Conservation (phyloP, 2,113 vertebrate genomes). For the Peucedramus taeniatus region DNA sequence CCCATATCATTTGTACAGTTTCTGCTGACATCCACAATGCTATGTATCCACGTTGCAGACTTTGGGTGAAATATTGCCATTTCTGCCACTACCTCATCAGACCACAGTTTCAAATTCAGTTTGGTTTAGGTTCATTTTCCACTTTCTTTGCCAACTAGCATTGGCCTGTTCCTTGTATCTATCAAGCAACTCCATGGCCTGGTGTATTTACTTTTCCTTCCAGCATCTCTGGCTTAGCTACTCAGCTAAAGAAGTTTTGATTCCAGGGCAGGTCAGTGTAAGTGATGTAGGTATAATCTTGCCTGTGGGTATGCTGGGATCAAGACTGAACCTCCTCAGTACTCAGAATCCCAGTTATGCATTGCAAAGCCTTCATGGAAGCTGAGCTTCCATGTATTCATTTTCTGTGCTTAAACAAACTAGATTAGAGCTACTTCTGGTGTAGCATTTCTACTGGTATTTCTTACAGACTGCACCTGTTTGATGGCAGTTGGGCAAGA, state of each 20-base stretch:
- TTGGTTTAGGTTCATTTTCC: not conserved
- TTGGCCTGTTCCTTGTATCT: not conserved
- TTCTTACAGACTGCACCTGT: not conserved
- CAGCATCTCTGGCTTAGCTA: not conserved
- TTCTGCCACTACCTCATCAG: not conserved
- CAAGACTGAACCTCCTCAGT: not conserved
- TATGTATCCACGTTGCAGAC: rapidly evolving
- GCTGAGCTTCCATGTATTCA: not conserved
- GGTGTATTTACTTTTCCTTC: not conserved
- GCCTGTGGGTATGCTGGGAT: not conserved
- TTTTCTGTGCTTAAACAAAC: not conserved
- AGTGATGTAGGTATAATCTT: not conserved
- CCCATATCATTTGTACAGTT: not conserved
- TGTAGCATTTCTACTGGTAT: not conserved
- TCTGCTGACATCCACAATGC: not conserved
- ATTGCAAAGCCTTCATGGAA: not conserved
- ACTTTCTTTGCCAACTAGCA: not conserved
- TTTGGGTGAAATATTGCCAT: not conserved
- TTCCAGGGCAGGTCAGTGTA: not conserved
- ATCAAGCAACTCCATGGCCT: not conserved
- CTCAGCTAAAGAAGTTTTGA: not conserved
- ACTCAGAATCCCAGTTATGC: not conserved
- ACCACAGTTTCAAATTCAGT: not conserved
- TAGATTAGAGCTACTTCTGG: not conserved
- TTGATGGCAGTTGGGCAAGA: not conserved